Percentiles rank a stretch among this genome's conserved stretches.
phyloP scores from a whole-genome alignment of 1,140 invertebrate species.

The Drosophila virilis region DNA sequence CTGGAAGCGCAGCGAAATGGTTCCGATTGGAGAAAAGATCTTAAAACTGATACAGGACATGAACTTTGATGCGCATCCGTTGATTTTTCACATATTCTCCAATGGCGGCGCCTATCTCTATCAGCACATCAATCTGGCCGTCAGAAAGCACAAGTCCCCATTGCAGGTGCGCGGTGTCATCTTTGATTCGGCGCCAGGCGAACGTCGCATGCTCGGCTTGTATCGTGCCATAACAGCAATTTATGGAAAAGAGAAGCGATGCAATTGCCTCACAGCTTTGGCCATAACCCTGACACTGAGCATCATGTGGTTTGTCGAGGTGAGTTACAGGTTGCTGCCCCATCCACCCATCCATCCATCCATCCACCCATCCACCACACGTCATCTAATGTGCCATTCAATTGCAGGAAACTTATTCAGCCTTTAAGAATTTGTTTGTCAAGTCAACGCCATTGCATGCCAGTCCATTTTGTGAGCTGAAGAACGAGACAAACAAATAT shows the following conservation, averaged over 20 bases:
- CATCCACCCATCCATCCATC: background rate
- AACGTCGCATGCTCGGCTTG: slow-evolving; percentile 86
- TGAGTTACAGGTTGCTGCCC: slow-evolving; percentile 16
- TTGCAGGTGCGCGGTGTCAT: slow-evolving; percentile 89
- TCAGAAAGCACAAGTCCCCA: slow-evolving; percentile 85
- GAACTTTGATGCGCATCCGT: slow-evolving; percentile 88
- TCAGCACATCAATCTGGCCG: slow-evolving; percentile 87
- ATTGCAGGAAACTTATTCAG: slow-evolving; percentile 72
- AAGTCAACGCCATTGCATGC: slow-evolving; percentile 73
- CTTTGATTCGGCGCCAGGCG: slow-evolving; percentile 90
- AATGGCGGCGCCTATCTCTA: slow-evolving; percentile 91
- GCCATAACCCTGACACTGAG: slow-evolving; percentile 86
- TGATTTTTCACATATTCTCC: slow-evolving; percentile 92
- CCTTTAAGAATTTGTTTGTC: slow-evolving; percentile 77
- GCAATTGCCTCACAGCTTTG: slow-evolving; percentile 86
- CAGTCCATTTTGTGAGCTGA: slow-evolving; percentile 85
- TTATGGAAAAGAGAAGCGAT: slow-evolving; percentile 85
- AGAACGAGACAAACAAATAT: slow-evolving; percentile 85
- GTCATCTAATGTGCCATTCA: background rate
- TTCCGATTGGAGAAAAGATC: slow-evolving; percentile 87
- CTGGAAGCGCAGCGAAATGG: slow-evolving; percentile 87
- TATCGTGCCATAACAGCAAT: slow-evolving; percentile 87
- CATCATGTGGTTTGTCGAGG: slow-evolving; percentile 87
- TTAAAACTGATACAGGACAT: slow-evolving; percentile 88
- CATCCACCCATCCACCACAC: background rate